phyloP scores from a whole-genome alignment of 2,888 invertebrate species.

The Dicyrtoma fusca region DNA sequence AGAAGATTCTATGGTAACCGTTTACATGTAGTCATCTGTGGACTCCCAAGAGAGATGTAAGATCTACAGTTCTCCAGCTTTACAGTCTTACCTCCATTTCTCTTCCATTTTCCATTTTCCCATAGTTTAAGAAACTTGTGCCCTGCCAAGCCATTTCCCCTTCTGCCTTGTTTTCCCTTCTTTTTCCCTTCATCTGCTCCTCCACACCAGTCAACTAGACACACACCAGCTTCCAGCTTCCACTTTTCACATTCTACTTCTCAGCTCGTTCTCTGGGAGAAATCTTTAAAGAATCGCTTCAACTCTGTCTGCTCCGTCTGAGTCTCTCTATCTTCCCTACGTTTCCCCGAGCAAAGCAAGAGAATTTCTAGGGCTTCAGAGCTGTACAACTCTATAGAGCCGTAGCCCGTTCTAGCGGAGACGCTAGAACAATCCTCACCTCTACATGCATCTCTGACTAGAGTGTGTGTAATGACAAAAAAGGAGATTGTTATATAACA shows the following conservation, averaged over 20 bases:
- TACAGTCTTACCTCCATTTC: not conserved
- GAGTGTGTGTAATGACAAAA: no score
- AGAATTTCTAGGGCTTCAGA: no score
- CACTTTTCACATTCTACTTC: slow-evolving; percentile 4
- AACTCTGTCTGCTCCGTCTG: slow-evolving; percentile 2
- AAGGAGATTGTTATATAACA: no score
- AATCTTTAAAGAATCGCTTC: no score
- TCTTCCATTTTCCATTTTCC: slow-evolving; percentile 23
- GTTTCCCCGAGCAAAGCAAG: no score
- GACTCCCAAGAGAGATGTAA: slow-evolving; percentile 46
- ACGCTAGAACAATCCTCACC: no score
- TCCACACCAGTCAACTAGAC: not conserved
- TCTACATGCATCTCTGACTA: no score
- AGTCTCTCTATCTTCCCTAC: not conserved
- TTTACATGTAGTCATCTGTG: slow-evolving; percentile 43
- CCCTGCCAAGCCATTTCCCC: slow-evolving; percentile 3
- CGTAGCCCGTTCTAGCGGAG: no score
- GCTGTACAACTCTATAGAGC: no score
- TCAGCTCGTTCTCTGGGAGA: not conserved
- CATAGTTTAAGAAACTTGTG: slow-evolving; percentile 22
- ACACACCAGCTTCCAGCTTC: not conserved
- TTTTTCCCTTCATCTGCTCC: not conserved
- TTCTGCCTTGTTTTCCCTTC: not conserved
- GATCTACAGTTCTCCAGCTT: slow-evolving; percentile 40
- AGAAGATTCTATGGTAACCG: slow-evolving; percentile 44